phyloP scores from a whole-genome alignment of 64 coral and sea anemone species.

The Montipora cactus region DNA sequence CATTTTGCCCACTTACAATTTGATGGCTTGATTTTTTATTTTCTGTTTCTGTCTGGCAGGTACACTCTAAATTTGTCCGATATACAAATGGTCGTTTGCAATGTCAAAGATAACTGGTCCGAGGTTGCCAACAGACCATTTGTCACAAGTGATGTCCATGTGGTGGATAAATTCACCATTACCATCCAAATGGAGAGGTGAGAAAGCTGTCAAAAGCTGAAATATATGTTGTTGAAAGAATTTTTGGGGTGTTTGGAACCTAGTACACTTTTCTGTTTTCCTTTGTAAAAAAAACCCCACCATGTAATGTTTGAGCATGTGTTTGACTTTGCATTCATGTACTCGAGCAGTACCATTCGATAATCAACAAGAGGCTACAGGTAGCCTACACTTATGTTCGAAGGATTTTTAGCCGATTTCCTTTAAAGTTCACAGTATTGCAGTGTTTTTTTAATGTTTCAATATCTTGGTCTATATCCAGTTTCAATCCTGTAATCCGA shows the following conservation, averaged over 20 bases:
- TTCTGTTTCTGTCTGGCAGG: neutral
- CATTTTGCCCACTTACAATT: neutral
- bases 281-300: too few relatives aligned
- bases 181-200: conserved; percentile 91
- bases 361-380: too few relatives aligned
- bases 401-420: too few relatives aligned
- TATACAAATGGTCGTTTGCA: conserved; percentile 95
- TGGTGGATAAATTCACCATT: conserved; percentile 97
- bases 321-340: neutral
- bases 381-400: too few relatives aligned
- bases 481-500: too few relatives aligned
- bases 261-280: too few relatives aligned
- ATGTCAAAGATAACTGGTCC: conserved; percentile 80
- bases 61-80: conserved; percentile 94
- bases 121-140: conserved; percentile 78
- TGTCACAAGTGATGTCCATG: conserved; percentile 82
- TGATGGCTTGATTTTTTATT: neutral
- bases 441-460: too few relatives aligned
- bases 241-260: too few relatives aligned
- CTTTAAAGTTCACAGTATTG: too few relatives aligned
- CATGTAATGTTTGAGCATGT: too few relatives aligned
- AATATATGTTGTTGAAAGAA: neutral
- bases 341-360: too few relatives aligned
- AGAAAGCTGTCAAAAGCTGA: neutral
- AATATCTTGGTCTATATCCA: too few relatives aligned